Base-by-base conservation (phyloP, 2,888 invertebrate species). In the Agrilus biguttatus region DNA sequence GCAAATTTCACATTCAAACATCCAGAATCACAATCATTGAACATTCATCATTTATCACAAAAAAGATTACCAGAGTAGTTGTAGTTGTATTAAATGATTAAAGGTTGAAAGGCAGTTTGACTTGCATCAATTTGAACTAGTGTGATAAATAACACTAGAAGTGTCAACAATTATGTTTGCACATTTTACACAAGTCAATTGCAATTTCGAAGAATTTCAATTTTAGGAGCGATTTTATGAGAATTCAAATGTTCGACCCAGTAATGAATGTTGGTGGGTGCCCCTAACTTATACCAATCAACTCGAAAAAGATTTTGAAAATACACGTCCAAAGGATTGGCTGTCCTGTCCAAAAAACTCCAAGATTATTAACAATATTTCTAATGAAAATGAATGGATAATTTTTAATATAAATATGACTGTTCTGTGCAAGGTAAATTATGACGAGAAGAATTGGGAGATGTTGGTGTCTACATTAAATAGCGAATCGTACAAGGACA, bases 391-490 rank as follows among this genome's bases (percentile, higher is more conserved):
- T 17, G 69, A 79, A 45, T 86, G 84, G 82, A 60, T 84, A 14
- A 68, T 86, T 28, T 78, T 85, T 61, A 87, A 87, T 55, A 63
- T 79, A 1, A 77, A 85, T 53, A 73, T 85, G 66, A 71, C 82
- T 17, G 80, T 77, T 0, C 68, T 78, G 0, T 85, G 80, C 65
- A 77, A 81, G 46, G 79, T 87, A 37, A 85, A 83, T 65, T 88
- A 88, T 60, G 86, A 87, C 59, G 56, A 66, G 3, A 68, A 71
- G 41, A 87, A 87, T 64, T 88, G 87, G 86, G 65, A 74, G 34
- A 64, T 83, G 43, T 62, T 88, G 10, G 62, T 65, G 3, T 52
- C 66, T 2, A 70, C 77, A 0, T 63, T 88, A 39, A 71, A 74
- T 48, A 71, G 72, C 28, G 63, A 67, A 1, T 66, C 70, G 5